Evolutionary conservation across 2,113 vertebrate species (phyloP).

Genomic region (Corydoras maculifer): DNA sequence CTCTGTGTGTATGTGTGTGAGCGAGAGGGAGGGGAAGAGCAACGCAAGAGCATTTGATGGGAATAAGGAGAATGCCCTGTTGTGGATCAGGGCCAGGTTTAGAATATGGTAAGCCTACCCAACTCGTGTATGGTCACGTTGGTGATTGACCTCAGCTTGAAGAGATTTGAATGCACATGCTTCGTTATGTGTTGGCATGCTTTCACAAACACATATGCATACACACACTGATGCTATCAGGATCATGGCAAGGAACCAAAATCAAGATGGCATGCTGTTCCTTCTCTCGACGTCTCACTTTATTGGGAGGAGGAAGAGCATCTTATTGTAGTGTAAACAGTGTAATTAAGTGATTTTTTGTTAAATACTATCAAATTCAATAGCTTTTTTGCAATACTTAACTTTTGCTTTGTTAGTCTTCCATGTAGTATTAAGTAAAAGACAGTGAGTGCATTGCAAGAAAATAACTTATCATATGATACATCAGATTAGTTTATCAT

Average conservation of each 20-base stretch:
- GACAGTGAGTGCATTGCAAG: no score
- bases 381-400: no score
- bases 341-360: no score
- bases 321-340: no score
- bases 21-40: background rate
- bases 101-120: slow-evolving; percentile 8
- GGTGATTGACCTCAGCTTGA: slow-evolving; percentile 33
- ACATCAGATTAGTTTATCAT: no score
- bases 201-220: no score
- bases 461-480: no score
- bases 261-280: slow-evolving; percentile 4
- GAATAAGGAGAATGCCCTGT: background rate
- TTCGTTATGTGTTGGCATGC: slow-evolving; percentile 35
- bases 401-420: no score
- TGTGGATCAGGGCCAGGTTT: background rate
- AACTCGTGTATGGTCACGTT: slow-evolving; percentile 34
- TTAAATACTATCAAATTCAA: no score
- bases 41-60: background rate
- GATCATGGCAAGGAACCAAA: slow-evolving; percentile 1
- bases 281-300: background rate
- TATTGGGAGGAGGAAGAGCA: no score
- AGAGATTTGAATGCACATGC: slow-evolving; percentile 29
- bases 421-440: no score
- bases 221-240: slow-evolving; percentile 6
- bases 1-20: no score